phyloP scores from a whole-genome alignment of 1,140 invertebrate species.

The Hylyphantes graminicola region DNA sequence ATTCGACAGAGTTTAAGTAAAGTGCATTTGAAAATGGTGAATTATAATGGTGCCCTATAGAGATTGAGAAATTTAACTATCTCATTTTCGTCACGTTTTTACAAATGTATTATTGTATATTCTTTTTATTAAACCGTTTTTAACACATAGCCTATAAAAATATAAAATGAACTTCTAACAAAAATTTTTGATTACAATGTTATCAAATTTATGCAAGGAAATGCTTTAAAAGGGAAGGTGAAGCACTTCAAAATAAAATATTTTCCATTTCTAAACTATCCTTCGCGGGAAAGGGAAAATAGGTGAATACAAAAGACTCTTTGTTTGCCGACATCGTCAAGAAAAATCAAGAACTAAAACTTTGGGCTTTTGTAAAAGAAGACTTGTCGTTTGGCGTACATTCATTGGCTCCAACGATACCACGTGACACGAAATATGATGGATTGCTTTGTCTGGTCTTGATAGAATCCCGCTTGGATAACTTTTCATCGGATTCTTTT shows the following conservation, averaged over 20 bases:
- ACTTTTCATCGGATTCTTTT: constrained; percentile 55
- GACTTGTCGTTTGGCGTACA: constrained; percentile 40
- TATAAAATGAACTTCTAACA: background rate
- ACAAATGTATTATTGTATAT: too few relatives aligned
- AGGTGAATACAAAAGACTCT: constrained; percentile 48
- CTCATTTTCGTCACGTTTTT: too few relatives aligned
- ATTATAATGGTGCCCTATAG: too few relatives aligned
- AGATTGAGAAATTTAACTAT: too few relatives aligned
- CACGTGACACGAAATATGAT: constrained; percentile 55
- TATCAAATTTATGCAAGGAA: background rate
- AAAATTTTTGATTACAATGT: background rate
- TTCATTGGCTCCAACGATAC: constrained; percentile 50
- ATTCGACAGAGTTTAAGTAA: too few relatives aligned
- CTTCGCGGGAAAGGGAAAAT: constrained; percentile 33
- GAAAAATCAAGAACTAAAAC: constrained; percentile 31
- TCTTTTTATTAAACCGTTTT: too few relatives aligned
- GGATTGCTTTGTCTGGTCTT: constrained; percentile 53
- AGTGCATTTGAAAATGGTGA: too few relatives aligned
- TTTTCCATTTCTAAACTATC: constrained; percentile 39
- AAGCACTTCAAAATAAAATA: background rate
- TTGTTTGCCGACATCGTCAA: constrained; percentile 39
- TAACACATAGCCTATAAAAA: background rate
- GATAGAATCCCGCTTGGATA: constrained; percentile 44
- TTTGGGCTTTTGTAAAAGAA: constrained; percentile 33
- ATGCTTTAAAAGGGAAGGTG: background rate